Base-by-base conservation (phyloP, 2,888 invertebrate genomes). In the Didymodactylos carnosus region DNA sequence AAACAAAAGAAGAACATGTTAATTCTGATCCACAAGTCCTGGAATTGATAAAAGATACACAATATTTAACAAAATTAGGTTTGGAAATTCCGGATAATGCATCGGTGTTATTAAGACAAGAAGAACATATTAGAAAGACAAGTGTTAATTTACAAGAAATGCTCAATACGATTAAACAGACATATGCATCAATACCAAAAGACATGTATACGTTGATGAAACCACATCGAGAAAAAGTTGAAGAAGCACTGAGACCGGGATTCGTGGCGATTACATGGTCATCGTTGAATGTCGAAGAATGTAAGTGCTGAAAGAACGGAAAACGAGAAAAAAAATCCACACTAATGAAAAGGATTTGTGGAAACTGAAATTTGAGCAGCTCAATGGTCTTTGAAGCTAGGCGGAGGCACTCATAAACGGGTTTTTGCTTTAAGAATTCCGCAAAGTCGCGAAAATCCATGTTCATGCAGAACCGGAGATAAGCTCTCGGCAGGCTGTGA, bases 171-270 rank as follows among this genome's bases (percentile, higher is more conserved):
- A 83, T 84, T 76, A 78, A 79, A 53, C 76, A 78, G 7, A 80
- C 83, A 71, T 76, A 79, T 53, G 77, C 77, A 1, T 78, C 78
- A 23, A 82, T 85, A 35, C 81, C 91, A 80, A 84, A 89, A 49
- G 92, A 92, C 84, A 89, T 94, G 3, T 87, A 91, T n/a, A 92
- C 93, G 27, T 85, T 94, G 73, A 89, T 94, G 81, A 86, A 93
- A 72, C 93, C 93, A 0, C 93, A 92, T 85, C 86, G 91, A 76
- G 89, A 91, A 41, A 88, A 89, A n/a, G 86, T 94, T 19, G 90
- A 91, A 4, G 88, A 89, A 14, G 87, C 91, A 77, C 85, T 94
- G 35, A 88, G 89, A 75, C 92, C 93, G 0, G 94, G 91, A 1
- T 84, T 94, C 27, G 87, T 87, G n/a, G 86, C 87, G 16, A 87